Conservation (phyloP, 2,888 invertebrate species). For the Epinotia bilunana region DNA sequence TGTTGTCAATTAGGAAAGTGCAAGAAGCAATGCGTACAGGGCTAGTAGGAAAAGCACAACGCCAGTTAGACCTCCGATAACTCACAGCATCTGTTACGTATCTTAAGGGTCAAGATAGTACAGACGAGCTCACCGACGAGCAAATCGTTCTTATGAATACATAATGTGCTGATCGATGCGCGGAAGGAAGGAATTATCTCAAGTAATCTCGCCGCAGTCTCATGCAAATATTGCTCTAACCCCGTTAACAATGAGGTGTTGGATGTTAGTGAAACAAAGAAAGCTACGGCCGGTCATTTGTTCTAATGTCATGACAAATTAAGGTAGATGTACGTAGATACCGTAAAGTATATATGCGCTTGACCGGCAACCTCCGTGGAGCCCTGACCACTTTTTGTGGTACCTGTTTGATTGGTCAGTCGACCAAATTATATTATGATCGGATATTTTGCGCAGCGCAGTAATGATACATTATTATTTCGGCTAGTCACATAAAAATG, state of each 20-base stretch:
- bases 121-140: neutral
- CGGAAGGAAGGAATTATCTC: constrained; percentile 33
- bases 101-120: neutral
- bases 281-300: neutral
- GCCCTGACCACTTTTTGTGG: neutral
- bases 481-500: neutral
- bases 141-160: neutral
- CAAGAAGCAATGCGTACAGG: too few relatives aligned
- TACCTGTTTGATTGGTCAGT: neutral
- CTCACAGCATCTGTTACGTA: neutral
- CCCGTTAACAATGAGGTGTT: constrained; percentile 17
- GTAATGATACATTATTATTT: neutral
- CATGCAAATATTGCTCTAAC: constrained; percentile 30
- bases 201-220: constrained; percentile 7
- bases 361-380: neutral
- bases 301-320: neutral
- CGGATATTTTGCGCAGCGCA: neutral
- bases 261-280: neutral
- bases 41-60: too few relatives aligned
- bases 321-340: neutral
- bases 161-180: constrained; percentile 17
- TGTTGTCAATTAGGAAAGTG: too few relatives aligned
- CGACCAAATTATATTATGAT: neutral
- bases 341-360: neutral
- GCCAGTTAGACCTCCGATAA: neutral